Conservation (phyloP, 2,113 vertebrate genomes). For the Marcusenius ussheri region DNA sequence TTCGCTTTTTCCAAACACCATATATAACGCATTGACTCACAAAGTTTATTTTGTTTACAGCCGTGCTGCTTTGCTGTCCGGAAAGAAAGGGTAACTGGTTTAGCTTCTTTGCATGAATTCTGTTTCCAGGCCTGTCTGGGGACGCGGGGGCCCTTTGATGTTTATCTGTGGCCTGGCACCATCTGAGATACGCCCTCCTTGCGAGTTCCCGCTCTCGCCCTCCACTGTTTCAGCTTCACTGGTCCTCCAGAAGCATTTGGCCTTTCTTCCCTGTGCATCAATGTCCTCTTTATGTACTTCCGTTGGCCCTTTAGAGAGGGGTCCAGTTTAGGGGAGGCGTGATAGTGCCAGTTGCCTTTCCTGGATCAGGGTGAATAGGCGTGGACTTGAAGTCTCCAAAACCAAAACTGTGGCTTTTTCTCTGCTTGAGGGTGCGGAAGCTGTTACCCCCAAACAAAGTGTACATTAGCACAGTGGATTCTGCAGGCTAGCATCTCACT, state of each 20-base stretch:
- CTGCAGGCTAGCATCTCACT: background rate
- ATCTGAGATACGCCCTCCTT: constrained; percentile 30
- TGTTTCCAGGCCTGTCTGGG: constrained; percentile 21
- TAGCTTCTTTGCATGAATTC: constrained; percentile 26
- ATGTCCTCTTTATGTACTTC: background rate
- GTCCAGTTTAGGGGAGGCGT: background rate
- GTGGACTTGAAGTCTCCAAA: background rate
- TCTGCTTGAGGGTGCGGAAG: background rate
- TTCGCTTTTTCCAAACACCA: constrained; percentile 34
- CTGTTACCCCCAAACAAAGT: background rate
- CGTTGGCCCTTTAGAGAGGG: background rate
- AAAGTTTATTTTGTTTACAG: constrained; percentile 14
- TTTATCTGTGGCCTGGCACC: constrained; percentile 27
- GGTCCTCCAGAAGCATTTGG: background rate
- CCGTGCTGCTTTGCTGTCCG: background rate
- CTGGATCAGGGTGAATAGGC: background rate
- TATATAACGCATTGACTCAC: constrained; percentile 2
- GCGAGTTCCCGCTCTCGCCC: constrained; percentile 22
- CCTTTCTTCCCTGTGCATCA: constrained; percentile 2
- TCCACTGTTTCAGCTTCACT: background rate
- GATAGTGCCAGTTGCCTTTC: constrained; percentile 5
- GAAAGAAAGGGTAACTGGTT: constrained; percentile 16
- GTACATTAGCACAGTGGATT: background rate
- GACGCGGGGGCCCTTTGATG: constrained; percentile 30
- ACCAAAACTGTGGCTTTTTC: background rate